Conservation (phyloP, 2,888 invertebrate genomes). For the Calliopum simillimum region DNA sequence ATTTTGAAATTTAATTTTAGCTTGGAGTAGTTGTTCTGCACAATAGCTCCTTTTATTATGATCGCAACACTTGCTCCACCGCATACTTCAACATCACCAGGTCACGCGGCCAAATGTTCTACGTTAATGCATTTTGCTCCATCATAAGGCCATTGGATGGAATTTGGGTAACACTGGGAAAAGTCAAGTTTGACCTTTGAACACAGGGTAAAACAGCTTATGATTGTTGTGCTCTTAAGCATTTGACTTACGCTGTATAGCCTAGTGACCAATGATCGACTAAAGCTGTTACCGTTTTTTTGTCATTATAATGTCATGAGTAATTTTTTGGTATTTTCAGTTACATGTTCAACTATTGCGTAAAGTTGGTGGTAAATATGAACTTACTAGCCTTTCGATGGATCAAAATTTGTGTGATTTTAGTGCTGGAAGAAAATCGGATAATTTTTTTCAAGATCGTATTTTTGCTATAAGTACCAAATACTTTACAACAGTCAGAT, state of each 20-base stretch:
- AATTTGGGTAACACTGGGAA: not conserved
- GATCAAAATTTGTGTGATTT: not conserved
- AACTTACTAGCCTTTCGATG: not conserved
- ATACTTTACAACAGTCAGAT: not conserved
- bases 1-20: not conserved
- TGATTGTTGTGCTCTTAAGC: too few species aligned
- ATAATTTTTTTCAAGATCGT: not conserved
- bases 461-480: not conserved
- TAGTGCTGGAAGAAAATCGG: not conserved
- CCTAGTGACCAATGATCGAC: too few species aligned
- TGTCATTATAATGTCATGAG: too few species aligned
- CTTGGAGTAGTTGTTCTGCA: not conserved
- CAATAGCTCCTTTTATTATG: not conserved
- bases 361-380: not conserved
- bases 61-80: not conserved
- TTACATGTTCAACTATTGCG: not conserved
- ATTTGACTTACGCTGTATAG: too few species aligned
- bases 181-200: too few species aligned
- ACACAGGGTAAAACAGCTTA: too few species aligned
- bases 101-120: conserved; percentile 5
- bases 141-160: not conserved
- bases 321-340: not conserved
- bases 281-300: too few species aligned
- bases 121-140: not conserved
- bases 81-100: not conserved